phyloP scores from a whole-genome alignment of 2,888 invertebrate genomes.

The Papilio demoleus region DNA sequence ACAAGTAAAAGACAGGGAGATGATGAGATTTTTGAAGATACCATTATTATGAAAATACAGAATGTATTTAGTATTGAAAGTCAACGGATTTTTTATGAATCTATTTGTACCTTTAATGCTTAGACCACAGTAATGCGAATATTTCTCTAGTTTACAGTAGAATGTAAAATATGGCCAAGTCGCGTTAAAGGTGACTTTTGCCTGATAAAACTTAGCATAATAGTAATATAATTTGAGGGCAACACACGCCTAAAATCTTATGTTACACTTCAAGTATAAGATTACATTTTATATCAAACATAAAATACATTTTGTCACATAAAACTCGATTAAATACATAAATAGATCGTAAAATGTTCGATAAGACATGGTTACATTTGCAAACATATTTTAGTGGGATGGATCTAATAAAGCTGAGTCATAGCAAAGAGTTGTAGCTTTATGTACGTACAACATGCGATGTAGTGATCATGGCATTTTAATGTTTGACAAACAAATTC shows the following conservation, averaged over 20 bases:
- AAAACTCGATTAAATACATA: constrained; percentile 44
- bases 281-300: constrained; percentile 19
- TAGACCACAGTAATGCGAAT: too few species aligned
- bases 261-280: not conserved
- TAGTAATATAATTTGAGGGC: not conserved
- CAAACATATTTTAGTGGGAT: constrained; percentile 47
- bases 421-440: constrained; percentile 43
- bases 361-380: constrained; percentile 41
- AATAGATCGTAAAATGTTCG: constrained; percentile 44
- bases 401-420: constrained; percentile 47
- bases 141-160: too few species aligned
- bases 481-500: constrained; percentile 41
- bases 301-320: constrained; percentile 36
- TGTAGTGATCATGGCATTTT: constrained; percentile 46
- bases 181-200: too few species aligned
- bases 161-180: too few species aligned
- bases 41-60: too few species aligned
- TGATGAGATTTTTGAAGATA: too few species aligned
- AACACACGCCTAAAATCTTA: not conserved
- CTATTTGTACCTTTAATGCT: too few species aligned
- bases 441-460: constrained; percentile 46
- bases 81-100: too few species aligned
- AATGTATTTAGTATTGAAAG: too few species aligned
- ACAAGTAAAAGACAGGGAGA: too few species aligned
- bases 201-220: too few species aligned